Evolutionary conservation across 2,797 vertebrate species (phyloP).

Genomic region (Gallinago solitaria): DNA sequence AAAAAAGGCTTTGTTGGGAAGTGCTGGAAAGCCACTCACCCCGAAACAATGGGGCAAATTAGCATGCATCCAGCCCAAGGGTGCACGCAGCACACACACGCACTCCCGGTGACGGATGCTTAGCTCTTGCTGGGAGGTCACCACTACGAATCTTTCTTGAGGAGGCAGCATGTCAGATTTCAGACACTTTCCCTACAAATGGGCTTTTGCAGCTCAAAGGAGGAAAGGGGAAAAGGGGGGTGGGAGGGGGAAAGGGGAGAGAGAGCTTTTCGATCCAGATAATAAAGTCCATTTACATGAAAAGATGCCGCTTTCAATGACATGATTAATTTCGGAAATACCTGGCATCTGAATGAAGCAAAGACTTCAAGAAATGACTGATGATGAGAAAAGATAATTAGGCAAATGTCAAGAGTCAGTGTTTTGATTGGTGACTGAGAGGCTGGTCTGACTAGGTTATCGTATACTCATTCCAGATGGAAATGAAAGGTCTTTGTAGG

Average conservation of each 20-base stretch:
- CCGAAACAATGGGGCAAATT: conserved; percentile 88
- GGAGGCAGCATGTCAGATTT: conserved; percentile 78
- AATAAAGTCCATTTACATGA: conserved; percentile 83
- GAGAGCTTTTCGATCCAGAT: conserved; percentile 73
- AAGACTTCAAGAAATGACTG: conserved; percentile 79
- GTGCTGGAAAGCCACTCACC: conserved; percentile 86
- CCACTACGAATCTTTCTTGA: conserved; percentile 76
- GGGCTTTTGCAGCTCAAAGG: conserved; percentile 74
- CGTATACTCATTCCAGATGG: conserved; percentile 58
- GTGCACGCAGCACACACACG: conserved; percentile 59
- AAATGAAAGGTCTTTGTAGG: conserved; percentile 68
- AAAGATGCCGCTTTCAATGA: conserved; percentile 82
- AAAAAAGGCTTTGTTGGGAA: conserved; percentile 84
- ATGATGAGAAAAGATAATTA: conserved; percentile 85
- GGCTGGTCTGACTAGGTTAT: conserved; percentile 69
- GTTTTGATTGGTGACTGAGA: conserved; percentile 76
- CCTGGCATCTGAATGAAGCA: conserved; percentile 83
- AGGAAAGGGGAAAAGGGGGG: not conserved
- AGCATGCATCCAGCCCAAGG: conserved; percentile 80
- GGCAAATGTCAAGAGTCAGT: conserved; percentile 76
- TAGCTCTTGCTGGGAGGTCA: conserved; percentile 82
- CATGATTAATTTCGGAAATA: conserved; percentile 87
- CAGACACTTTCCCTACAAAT: conserved; percentile 76
- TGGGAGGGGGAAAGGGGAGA: not conserved
- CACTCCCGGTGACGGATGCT: conserved; percentile 78